Percentiles rank a stretch among this genome's conserved stretches.
Evolutionary conservation across 2,888 invertebrate species (phyloP).

Genomic region (Phalera bucephala): DNA sequence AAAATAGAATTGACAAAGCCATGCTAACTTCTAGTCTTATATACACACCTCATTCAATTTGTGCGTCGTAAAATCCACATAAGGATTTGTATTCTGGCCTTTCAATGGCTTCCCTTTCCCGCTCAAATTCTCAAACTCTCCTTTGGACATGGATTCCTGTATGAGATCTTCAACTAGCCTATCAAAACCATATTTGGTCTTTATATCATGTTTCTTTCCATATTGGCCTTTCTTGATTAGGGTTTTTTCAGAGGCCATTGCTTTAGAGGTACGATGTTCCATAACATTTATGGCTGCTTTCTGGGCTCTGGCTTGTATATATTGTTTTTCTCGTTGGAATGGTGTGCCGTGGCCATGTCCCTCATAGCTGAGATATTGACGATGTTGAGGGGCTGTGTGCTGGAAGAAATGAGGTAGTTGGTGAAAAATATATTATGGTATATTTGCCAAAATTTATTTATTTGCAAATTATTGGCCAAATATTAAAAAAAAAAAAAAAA

Average conservation of each 20-base stretch:
- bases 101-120: slow-evolving; percentile 92
- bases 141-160: slow-evolving; percentile 94
- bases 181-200: slow-evolving; percentile 93
- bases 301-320: slow-evolving; percentile 85
- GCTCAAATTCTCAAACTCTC: slow-evolving; percentile 93
- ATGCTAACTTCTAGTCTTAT: no score
- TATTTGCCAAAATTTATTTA: no score
- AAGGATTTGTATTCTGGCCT: slow-evolving; percentile 88
- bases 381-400: slow-evolving; percentile 95
- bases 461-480: no score
- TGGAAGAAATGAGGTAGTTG: slow-evolving; percentile 42
- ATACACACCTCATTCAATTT: slow-evolving; percentile 88
- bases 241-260: slow-evolving; percentile 84
- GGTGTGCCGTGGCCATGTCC: slow-evolving; percentile 92
- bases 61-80: slow-evolving; percentile 94
- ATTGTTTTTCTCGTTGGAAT: slow-evolving; percentile 90
- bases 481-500: no score
- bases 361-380: slow-evolving; percentile 91
- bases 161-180: slow-evolving; percentile 95
- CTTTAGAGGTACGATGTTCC: slow-evolving; percentile 85
- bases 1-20: no score
- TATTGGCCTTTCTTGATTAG: slow-evolving; percentile 86
- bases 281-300: slow-evolving; percentile 86
- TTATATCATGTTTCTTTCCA: slow-evolving; percentile 86
- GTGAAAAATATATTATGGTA: neutral